Percentiles rank a stretch among this genome's conserved stretches.
phyloP scores from a whole-genome alignment of 2,113 vertebrate genomes.

The Lepisosteus osseus region DNA sequence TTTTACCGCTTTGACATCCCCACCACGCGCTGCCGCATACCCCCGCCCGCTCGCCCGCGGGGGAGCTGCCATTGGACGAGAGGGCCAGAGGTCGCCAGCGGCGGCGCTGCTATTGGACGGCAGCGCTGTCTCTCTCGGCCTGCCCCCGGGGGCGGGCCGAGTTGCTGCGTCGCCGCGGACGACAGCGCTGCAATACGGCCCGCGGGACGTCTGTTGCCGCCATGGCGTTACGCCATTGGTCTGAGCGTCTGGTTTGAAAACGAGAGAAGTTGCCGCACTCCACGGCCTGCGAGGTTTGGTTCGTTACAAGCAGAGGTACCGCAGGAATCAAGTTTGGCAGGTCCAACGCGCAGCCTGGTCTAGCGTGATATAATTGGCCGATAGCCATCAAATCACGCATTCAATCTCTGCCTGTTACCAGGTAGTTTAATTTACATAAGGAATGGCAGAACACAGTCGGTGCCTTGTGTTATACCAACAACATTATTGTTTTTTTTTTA shows the following conservation, averaged over 20 bases:
- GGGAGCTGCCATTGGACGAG: slow-evolving; percentile 39
- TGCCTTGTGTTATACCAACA: too few species aligned
- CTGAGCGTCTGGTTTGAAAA: background rate
- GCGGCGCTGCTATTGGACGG: slow-evolving; percentile 37
- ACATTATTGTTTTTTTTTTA: too few species aligned
- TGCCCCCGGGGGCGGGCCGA: slow-evolving; percentile 27
- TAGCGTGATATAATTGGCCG: background rate
- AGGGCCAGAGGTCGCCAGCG: slow-evolving; percentile 21
- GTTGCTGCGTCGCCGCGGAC: background rate
- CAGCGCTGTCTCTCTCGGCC: slow-evolving; percentile 35
- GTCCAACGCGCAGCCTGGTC: background rate
- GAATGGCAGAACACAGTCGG: too few species aligned
- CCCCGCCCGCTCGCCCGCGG: slow-evolving; percentile 36
- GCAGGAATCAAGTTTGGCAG: background rate
- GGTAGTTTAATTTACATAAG: background rate
- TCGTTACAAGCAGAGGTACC: background rate
- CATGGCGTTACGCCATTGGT: background rate
- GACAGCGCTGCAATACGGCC: background rate
- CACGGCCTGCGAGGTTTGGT: too few species aligned
- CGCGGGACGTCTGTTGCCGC: background rate
- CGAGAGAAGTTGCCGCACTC: background rate
- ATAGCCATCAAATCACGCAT: slow-evolving; percentile 7
- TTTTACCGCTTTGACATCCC: slow-evolving; percentile 56
- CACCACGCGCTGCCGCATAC: slow-evolving; percentile 47
- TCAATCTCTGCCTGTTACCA: background rate